Base-by-base conservation (phyloP, 1,140 invertebrate species). In the Ostrea denselamellosa region DNA sequence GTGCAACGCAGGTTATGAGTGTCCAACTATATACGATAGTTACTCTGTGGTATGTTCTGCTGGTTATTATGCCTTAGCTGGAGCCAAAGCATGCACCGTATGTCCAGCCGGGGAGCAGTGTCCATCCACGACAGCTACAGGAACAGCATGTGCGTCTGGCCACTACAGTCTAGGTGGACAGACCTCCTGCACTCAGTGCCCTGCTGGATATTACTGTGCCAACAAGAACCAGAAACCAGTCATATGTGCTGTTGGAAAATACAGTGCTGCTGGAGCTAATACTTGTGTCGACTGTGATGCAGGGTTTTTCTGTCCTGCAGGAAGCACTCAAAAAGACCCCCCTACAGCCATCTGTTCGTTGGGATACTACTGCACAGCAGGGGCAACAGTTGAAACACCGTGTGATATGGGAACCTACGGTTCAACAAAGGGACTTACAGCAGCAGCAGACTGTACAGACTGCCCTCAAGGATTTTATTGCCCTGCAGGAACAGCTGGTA, bases 391-490 rank as follows among this genome's bases (percentile, higher is more conserved):
- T n/a, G 92, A 90, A 77, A 92, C 91, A 19, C 90, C 89, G 0
- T 94, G 93, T 88, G 86, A 90, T 54, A 88, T 68, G 52, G 94
- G 93, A 9, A 94, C 56, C 10, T 94, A 94, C 90, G 94, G 94
- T 77, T 90, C 89, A 85, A 87, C 62, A 25, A 51, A 56, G 25
- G 94, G 94, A 17, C 89, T 91, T 12, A 86, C 52, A 8, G 56
- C 68, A 51, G 87, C 77, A 22, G 81, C 90, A 17, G 89, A 93
- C 0, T 94, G 94, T 86, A 90, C 71, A 14, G 12, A 84, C 0
- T 94, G 94, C 88, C 92, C 90, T 52, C 91, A 93, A 58, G 92
- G 92, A 10, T 94, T 90, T 83, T 94, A 94, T 82, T 94, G 94
- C 85, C 93, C 91, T 68, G 91, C 92, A 56, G 92, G 91, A 12